These are phyloP conservation scores for Aphidius colemani DNA, from an alignment of 2,888 invertebrate genomes.

Conservation along the genomic window DNA sequence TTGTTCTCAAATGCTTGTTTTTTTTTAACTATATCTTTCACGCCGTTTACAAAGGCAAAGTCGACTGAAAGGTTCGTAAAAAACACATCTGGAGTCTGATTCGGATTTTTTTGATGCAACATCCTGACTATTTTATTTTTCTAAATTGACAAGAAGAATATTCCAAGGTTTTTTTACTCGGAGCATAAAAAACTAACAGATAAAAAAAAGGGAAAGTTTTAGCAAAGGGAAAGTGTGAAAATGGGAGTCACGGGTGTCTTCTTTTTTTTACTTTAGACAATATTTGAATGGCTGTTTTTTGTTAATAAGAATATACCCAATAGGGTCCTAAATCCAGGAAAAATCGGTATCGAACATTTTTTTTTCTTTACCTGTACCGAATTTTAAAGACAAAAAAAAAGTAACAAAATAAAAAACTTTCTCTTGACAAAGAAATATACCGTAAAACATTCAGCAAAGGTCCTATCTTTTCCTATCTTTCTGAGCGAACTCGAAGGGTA, in stretches of 20 bases:
- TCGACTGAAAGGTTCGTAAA: constrained; percentile 33
- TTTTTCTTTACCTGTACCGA: constrained; percentile 17
- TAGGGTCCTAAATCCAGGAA: not conserved
- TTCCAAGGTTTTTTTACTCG: not conserved
- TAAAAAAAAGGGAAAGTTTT: constrained; percentile 2
- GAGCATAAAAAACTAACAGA: not conserved
- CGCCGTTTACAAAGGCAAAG: not conserved
- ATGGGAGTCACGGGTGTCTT: constrained; percentile 29
- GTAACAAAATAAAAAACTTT: not conserved
- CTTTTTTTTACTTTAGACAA: constrained; percentile 27
- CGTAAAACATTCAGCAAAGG: constrained; percentile 8
- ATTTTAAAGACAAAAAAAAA: not conserved
- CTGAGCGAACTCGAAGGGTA: constrained; percentile 31
- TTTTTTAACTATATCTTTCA: constrained; percentile 20
- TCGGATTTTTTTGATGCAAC: constrained; percentile 33
- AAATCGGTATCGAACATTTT: constrained; percentile 7
- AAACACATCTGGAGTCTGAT: constrained; percentile 43
- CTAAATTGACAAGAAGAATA: not conserved
- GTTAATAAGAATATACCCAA: not conserved
- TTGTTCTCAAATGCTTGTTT: not conserved
- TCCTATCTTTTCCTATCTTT: constrained; percentile 10
- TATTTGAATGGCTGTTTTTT: not conserved
- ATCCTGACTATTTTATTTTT: not conserved
- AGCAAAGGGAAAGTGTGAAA: constrained; percentile 27
- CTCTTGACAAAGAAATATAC: not conserved